Evolutionary conservation across 2,797 vertebrate genomes (phyloP).

Genomic region (Lagorchestes hirsutus): DNA sequence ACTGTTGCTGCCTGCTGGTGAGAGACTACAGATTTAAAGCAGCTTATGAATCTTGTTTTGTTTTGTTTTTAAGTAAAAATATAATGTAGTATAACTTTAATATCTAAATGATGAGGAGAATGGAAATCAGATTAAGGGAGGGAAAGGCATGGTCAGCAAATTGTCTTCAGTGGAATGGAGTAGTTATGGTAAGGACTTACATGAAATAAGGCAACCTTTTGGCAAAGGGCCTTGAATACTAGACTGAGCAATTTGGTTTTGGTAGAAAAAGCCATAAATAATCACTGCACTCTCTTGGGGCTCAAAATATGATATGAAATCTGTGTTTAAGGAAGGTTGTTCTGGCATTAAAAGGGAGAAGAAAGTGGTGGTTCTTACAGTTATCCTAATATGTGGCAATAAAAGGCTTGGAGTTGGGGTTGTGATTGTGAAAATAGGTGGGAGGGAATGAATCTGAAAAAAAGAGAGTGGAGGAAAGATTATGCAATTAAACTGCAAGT

Average conservation of each 20-base stretch:
- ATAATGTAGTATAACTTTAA: neutral
- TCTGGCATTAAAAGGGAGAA: neutral
- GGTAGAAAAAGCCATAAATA: neutral
- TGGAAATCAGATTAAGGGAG: neutral
- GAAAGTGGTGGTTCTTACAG: neutral
- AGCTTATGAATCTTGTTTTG: neutral
- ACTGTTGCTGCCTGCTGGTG: neutral
- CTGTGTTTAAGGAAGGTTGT: neutral
- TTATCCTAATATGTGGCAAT: neutral
- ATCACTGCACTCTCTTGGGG: neutral
- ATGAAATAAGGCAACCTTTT: neutral
- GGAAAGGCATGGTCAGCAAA: neutral
- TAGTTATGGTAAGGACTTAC: neutral
- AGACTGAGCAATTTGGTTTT: neutral
- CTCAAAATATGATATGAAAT: neutral
- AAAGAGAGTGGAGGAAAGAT: neutral
- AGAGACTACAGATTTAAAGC: neutral
- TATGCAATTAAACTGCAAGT: neutral
- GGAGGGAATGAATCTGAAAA: neutral
- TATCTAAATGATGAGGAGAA: neutral
- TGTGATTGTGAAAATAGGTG: neutral
- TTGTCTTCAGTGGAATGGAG: neutral
- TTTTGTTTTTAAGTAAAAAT: neutral
- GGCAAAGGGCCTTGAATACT: neutral
- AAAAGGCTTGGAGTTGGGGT: neutral